Base-by-base conservation (phyloP, 2,113 vertebrate species). In the Euleptes europaea region DNA sequence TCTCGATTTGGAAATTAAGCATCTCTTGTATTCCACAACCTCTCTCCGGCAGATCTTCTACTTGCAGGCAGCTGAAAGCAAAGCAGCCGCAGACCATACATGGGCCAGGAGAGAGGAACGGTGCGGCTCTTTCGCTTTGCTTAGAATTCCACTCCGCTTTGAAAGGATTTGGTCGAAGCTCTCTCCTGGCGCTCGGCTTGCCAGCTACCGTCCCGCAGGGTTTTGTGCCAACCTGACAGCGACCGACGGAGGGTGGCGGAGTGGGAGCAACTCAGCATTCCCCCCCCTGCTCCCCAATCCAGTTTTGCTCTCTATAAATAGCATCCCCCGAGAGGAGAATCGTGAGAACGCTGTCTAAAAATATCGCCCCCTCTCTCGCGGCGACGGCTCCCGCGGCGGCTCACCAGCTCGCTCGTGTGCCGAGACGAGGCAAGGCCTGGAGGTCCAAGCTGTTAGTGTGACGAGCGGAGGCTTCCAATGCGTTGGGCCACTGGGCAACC, bases 321-420 rank as follows among this genome's bases (percentile, higher is more conserved):
- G 83, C 83, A 79, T 78, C 80, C 80, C 69, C 86, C 11, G 1
- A 80, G 85, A 80, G 88, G 42, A 82, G 82, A 93, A 90, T 90
- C 84, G 84, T 92, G 94, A 93, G 88, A 2, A 11, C 49, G 0
- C 75, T 1, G 0, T 83, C 91, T 94, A 93, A 93, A 93, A 93
- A 94, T 94, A 95, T 23, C 77, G 47, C 0, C 60, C 19, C 60
- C 5, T 70, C 86, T 91, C 74, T 33, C 28, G 13, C 76, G 86
- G 76, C 73, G 84, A 78, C 49, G 8, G 5, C 73, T 88, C 82
- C 57, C 35, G 14, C 2, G 6, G 26, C 9, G 5, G 40, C 38
- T 17, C 47, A 83, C 86, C 89, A 57, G 83, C 49, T 26, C 0
- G 1, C 57, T 67, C 31, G 31, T 5, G 8, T 1, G 1, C 14